Percentiles rank a stretch among this genome's conserved stretches.
Conservation (phyloP, 2,113 vertebrate genomes). For the Aramus guarauna region DNA sequence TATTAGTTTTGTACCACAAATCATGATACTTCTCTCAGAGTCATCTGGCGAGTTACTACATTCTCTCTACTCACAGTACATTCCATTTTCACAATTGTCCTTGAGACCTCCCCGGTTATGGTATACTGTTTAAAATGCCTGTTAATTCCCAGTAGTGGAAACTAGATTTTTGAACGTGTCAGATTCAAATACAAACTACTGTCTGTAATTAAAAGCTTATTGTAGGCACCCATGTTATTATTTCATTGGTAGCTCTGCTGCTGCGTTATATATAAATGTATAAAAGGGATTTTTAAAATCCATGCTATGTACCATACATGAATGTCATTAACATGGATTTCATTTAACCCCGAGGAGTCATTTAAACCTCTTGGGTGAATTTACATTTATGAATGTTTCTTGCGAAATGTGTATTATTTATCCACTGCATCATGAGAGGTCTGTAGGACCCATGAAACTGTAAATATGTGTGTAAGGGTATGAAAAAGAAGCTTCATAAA, state of each 20-base stretch:
- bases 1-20: neutral
- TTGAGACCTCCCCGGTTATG: accelerated
- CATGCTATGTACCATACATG: conserved; percentile 38
- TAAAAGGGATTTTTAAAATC: conserved; percentile 34
- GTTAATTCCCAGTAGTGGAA: neutral
- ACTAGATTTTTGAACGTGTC: neutral
- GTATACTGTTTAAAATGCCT: neutral
- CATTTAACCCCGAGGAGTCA: conserved; percentile 53
- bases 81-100: neutral
- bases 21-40: neutral
- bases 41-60: neutral
- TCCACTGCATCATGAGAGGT: neutral
- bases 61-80: neutral
- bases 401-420: conserved; percentile 54
- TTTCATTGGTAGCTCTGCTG: conserved; percentile 38
- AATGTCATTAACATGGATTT: conserved; percentile 47
- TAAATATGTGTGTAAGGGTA: neutral
- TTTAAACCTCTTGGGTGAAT: conserved; percentile 61
- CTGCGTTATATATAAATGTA: neutral
- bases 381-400: conserved; percentile 53
- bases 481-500: neutral
- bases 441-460: neutral
- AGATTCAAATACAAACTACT: neutral
- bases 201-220: conserved; percentile 45
- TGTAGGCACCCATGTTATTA: conserved; percentile 10